Evolutionary conservation across 1,140 invertebrate genomes (phyloP).

Genomic region (Diachasma alloeum): DNA sequence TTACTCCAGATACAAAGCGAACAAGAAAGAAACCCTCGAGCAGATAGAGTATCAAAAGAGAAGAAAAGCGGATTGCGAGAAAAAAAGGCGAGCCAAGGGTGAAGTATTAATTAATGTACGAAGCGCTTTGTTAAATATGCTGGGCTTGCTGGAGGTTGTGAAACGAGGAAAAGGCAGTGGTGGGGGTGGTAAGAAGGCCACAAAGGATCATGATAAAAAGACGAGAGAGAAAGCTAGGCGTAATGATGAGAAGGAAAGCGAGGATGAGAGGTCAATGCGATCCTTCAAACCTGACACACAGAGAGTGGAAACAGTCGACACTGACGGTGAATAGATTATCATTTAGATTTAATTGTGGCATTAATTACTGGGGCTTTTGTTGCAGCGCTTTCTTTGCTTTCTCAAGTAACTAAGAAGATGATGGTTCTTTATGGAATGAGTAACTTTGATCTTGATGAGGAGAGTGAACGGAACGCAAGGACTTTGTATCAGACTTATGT

Average conservation of each 20-base stretch:
- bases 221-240: slow-evolving; percentile 3
- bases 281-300: neutral
- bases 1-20: slow-evolving; percentile 61
- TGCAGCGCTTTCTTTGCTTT: slow-evolving; percentile 49
- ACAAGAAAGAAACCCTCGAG: slow-evolving; percentile 61
- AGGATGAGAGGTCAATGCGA: slow-evolving; percentile 1
- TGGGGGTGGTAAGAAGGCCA: slow-evolving; percentile 19
- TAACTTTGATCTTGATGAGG: slow-evolving; percentile 43
- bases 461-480: slow-evolving; percentile 44
- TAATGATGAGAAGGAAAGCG: slow-evolving; percentile 20
- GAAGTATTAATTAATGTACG: slow-evolving; percentile 53
- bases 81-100: slow-evolving; percentile 42
- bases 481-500: slow-evolving; percentile 56
- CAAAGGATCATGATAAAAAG: slow-evolving; percentile 19
- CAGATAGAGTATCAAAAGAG: slow-evolving; percentile 60
- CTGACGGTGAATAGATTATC: slow-evolving; percentile 41
- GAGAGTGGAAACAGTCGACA: slow-evolving; percentile 39
- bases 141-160: slow-evolving; percentile 46
- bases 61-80: slow-evolving; percentile 53
- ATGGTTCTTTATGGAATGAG: slow-evolving; percentile 43
- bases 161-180: slow-evolving; percentile 23
- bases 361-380: neutral
- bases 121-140: slow-evolving; percentile 52
- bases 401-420: slow-evolving; percentile 46
- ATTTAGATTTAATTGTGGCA: neutral